phyloP scores from a whole-genome alignment of 2,797 vertebrate genomes.

The Gambusia yucatana region DNA sequence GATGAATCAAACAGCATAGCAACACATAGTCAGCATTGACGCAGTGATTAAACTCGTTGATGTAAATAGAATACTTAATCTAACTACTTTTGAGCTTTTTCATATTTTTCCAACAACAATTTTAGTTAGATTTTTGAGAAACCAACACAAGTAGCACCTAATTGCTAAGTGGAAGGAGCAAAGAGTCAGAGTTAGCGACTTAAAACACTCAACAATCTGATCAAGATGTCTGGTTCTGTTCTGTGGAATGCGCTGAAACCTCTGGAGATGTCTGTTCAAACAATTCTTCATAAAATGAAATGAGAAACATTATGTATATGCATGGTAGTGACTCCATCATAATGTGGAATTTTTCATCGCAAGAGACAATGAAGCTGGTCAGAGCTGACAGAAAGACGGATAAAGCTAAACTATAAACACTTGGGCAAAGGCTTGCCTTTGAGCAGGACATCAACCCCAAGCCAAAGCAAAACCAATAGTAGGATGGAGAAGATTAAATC shows the following conservation, averaged over 20 bases:
- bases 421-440: background rate
- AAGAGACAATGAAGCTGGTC: background rate
- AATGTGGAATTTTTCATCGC: background rate
- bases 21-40: slow-evolving; percentile 59
- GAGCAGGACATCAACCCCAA: background rate
- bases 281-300: no score
- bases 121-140: background rate
- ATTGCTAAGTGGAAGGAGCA: no score
- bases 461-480: background rate
- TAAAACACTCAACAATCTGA: no score
- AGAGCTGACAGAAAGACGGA: background rate
- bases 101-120: background rate
- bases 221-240: background rate
- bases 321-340: background rate
- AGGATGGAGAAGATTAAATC: background rate
- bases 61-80: slow-evolving; percentile 15
- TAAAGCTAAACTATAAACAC: background rate
- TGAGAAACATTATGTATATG: background rate
- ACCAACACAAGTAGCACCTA: no score
- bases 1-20: slow-evolving; percentile 39
- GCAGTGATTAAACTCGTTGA: slow-evolving; percentile 40
- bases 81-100: slow-evolving; percentile 21
- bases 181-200: no score
- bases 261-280: no score
- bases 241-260: no score